These are phyloP conservation scores for Episyrphus balteatus DNA, from an alignment of 1,140 invertebrate species.

Conservation along the genomic window DNA sequence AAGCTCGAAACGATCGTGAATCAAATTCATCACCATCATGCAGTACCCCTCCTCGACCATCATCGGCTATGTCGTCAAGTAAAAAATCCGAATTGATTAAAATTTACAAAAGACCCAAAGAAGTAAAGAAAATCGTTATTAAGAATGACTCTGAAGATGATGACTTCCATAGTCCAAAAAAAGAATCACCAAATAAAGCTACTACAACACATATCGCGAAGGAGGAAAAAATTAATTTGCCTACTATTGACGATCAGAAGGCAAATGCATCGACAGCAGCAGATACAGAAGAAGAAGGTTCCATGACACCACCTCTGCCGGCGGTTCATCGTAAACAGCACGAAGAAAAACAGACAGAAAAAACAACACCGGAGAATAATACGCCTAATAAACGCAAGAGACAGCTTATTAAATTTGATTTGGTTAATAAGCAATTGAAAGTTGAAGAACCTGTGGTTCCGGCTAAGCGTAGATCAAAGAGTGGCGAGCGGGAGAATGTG, in stretches of 20 bases:
- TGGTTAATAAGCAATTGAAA: neutral
- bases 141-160: slow-evolving; percentile 28
- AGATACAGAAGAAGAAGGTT: slow-evolving; percentile 13
- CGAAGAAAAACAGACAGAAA: neutral
- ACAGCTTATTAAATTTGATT: slow-evolving; percentile 23
- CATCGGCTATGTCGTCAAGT: neutral
- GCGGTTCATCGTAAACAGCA: slow-evolving; percentile 5
- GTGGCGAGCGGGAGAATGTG: neutral
- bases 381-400: slow-evolving; percentile 20
- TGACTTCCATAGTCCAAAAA: slow-evolving; percentile 10
- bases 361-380: neutral
- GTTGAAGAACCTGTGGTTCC: no score
- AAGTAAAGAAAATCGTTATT: slow-evolving; percentile 30
- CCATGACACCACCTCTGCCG: slow-evolving; percentile 26
- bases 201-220: neutral
- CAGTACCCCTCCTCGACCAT: neutral
- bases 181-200: slow-evolving; percentile 1
- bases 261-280: slow-evolving; percentile 5
- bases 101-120: slow-evolving; percentile 25
- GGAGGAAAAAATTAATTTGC: neutral
- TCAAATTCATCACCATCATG: no score
- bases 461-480: neutral
- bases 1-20: neutral
- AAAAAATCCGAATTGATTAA: slow-evolving; percentile 10
- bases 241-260: neutral